A percentile compares a stretch with the other conserved stretches of the same genome.
Conservation (phyloP, 1,140 invertebrate species). For the Druon quercuslanigerum region DNA sequence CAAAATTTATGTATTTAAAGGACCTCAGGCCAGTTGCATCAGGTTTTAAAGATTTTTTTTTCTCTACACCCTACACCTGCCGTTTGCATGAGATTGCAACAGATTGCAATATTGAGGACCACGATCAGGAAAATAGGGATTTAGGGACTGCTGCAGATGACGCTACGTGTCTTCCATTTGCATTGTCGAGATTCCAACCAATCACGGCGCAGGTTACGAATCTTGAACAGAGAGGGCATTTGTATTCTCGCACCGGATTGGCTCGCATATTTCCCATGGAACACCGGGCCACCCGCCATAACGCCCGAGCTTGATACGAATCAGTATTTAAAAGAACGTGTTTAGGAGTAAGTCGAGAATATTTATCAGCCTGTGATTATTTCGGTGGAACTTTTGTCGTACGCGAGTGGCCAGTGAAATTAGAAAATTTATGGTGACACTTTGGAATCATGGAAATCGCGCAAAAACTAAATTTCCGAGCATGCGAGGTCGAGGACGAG, state of each 20-base stretch:
- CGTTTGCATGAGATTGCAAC: no score
- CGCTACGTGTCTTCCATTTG: no score
- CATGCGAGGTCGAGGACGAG: conserved; percentile 67
- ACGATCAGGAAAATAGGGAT: no score
- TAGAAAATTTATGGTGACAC: conserved; percentile 49
- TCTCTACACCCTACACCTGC: no score
- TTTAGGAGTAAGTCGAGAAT: conserved; percentile 36
- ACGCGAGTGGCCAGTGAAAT: conserved; percentile 18
- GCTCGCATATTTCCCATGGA: conserved; percentile 48
- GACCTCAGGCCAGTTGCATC: no score
- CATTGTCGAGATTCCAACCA: no score
- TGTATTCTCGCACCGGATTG: neutral
- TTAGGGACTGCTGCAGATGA: no score
- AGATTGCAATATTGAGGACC: no score
- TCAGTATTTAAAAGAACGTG: conserved; percentile 55
- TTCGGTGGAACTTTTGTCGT: conserved; percentile 31
- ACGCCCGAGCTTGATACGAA: conserved; percentile 36
- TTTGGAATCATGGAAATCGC: conserved; percentile 62
- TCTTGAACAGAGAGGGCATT: no score
- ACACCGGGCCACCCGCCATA: conserved; percentile 63
- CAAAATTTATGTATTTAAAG: no score
- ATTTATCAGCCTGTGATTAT: conserved; percentile 38
- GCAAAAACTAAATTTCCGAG: conserved; percentile 66
- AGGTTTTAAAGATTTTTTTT: no score
- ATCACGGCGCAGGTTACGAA: no score